These are phyloP conservation scores for Agrochola circellaris DNA, from an alignment of 2,888 invertebrate genomes.

Conservation along the genomic window DNA sequence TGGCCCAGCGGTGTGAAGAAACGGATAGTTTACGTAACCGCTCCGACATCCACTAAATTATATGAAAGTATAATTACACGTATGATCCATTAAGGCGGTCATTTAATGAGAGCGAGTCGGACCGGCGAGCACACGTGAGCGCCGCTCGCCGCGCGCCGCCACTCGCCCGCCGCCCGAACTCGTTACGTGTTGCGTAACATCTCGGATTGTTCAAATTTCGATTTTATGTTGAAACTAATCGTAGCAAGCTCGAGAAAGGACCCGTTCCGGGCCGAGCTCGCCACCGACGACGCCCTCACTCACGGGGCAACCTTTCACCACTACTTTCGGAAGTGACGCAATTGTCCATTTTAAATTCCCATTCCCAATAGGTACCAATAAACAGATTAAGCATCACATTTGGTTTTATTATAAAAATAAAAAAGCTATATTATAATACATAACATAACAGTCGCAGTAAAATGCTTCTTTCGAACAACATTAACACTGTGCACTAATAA, in stretches of 20 bases:
- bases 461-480: constrained; percentile 85
- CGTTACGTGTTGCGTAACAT: constrained; percentile 76
- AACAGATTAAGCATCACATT: constrained; percentile 83
- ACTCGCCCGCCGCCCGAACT: constrained; percentile 47
- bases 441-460: constrained; percentile 89
- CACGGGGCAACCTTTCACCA: constrained; percentile 85
- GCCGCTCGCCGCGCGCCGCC: constrained; percentile 50
- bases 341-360: constrained; percentile 70
- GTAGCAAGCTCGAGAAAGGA: constrained; percentile 80
- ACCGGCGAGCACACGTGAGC: constrained; percentile 49
- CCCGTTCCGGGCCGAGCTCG: constrained; percentile 65
- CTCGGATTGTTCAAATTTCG: constrained; percentile 79
- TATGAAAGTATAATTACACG: constrained; percentile 81
- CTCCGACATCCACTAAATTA: constrained; percentile 75
- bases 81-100: constrained; percentile 81
- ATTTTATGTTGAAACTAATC: constrained; percentile 79
- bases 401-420: constrained; percentile 87
- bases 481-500: constrained; percentile 90
- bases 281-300: constrained; percentile 74
- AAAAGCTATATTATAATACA: constrained; percentile 88
- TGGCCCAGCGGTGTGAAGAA: constrained; percentile 65
- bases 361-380: constrained; percentile 76
- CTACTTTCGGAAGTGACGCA: constrained; percentile 86
- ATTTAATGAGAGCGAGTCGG: constrained; percentile 76
- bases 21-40: constrained; percentile 74